Base-by-base conservation (phyloP, 1,140 invertebrate species). In the Asbolus verrucosus region DNA sequence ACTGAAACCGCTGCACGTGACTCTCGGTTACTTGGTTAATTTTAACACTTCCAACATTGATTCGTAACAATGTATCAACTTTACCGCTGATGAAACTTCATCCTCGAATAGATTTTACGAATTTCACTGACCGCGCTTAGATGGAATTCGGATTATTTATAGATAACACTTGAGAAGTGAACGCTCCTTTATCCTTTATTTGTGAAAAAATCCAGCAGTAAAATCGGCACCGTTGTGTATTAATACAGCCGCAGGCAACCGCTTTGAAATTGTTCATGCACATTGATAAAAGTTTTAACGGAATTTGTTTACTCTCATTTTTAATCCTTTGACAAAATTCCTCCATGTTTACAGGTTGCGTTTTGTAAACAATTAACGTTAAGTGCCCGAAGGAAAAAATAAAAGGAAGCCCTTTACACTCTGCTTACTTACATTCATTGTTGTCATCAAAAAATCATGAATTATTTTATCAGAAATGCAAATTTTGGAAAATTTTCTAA, bases 1-100 rank as follows among this genome's bases (percentile, higher is more conserved):
- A 54, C 46, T 24, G 46, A 54, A 54, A 54, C 46, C 46, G 11
- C 46, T 14, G 46, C 46, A 54, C 46, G 46, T 54, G 46, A 54
- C 46, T 54, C 46, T 54, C 21, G 21, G 46, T 54, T 54, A 54
- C 46, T 54, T 54, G 46, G 46, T 54, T 54, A 54, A 54, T 54
- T 54, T 54, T 54, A 54, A 54, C 46, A 54, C 46, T 54, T 54
- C 46, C 46, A 54, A 13, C 46, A 14, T n/a, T 54, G 46, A 54
- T 54, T 54, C 27, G 46, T 54, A 54, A 54, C 46, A 54, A 54
- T 54, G 46, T 54, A 54, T 54, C 46, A 54, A 54, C 21, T 54
- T 54, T 43, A 18, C 39, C 39, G 33, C 15, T 54, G 46, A 54
- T 54, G 46, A 54, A 54, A 54, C 46, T 54, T 54, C 46, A 27